phyloP scores from a whole-genome alignment of 53 echinoderm and acorn worm species.

The Luidia sarsii region DNA sequence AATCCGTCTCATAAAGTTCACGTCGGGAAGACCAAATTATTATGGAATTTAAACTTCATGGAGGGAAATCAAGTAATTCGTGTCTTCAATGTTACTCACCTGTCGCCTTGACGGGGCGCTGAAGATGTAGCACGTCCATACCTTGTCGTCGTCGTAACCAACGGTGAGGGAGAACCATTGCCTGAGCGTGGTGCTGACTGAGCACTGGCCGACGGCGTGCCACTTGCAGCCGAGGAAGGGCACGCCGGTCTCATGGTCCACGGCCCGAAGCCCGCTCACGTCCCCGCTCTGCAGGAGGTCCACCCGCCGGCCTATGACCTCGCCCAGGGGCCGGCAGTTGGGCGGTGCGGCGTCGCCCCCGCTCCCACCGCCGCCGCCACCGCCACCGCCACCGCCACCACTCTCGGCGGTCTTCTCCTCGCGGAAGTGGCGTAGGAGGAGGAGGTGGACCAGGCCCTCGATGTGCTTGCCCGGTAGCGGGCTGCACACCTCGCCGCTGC shows the following conservation, averaged over 20 bases:
- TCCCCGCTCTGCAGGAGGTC: slow-evolving; percentile 50
- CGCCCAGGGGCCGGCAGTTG: slow-evolving; percentile 34
- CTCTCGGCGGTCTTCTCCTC: slow-evolving; percentile 27
- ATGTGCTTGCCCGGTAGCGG: slow-evolving; percentile 33
- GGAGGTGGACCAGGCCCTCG: slow-evolving; percentile 36
- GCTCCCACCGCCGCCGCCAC: too few relatives aligned
- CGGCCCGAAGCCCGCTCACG: slow-evolving; percentile 31
- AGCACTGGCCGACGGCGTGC: slow-evolving; percentile 55
- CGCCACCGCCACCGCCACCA: not conserved
- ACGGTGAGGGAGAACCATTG: slow-evolving; percentile 58
- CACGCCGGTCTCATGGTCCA: slow-evolving; percentile 60
- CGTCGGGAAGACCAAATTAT: too few relatives aligned
- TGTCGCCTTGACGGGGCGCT: slow-evolving; percentile 54
- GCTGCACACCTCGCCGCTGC: slow-evolving; percentile 57
- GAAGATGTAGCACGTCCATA: slow-evolving; percentile 60
- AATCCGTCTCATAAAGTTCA: too few relatives aligned
- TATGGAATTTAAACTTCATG: too few relatives aligned
- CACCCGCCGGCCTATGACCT: slow-evolving; percentile 47
- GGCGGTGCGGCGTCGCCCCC: slow-evolving; percentile 6
- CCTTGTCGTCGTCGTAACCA: slow-evolving; percentile 48
- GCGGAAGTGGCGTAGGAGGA: slow-evolving; percentile 36
- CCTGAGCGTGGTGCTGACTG: slow-evolving; percentile 30
- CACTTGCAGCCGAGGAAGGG: slow-evolving; percentile 52
- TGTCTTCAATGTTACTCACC: too few relatives aligned
- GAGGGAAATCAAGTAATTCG: too few relatives aligned